These are phyloP conservation scores for Cynaeus angustus DNA, from an alignment of 2,888 invertebrate species.

Conservation along the genomic window DNA sequence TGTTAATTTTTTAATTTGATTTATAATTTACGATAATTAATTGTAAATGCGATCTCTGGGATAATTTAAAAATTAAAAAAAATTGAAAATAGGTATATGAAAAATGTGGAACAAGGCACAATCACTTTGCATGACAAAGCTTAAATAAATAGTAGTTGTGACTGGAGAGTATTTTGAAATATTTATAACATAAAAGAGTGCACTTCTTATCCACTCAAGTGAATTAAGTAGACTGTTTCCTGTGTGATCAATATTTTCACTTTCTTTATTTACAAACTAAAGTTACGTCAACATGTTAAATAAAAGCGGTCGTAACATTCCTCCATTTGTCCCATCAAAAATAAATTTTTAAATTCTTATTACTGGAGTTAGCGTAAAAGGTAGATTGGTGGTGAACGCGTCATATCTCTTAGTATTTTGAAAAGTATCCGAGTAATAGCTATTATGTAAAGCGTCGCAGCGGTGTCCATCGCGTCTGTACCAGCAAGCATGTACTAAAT, in stretches of 20 bases:
- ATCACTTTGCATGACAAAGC: too few species aligned
- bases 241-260: conserved; percentile 7
- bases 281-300: too few species aligned
- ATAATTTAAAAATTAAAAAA: conserved; percentile 20
- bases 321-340: neutral
- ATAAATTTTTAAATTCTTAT: conserved; percentile 48
- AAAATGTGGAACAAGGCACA: too few species aligned
- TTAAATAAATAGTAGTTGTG: too few species aligned
- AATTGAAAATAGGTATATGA: too few species aligned
- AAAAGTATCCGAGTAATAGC: conserved; percentile 48
- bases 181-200: conserved; percentile 6
- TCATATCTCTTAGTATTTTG: conserved; percentile 49
- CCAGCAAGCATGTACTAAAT: conserved; percentile 58
- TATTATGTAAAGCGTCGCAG: conserved; percentile 50
- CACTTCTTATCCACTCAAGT: conserved; percentile 1
- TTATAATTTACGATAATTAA: conserved; percentile 9
- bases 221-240: conserved; percentile 9
- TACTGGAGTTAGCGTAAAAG: conserved; percentile 28
- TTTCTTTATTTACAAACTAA: conserved; percentile 5
- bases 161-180: neutral
- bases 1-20: neutral
- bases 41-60: conserved; percentile 17
- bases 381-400: conserved; percentile 24
- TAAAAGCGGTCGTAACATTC: neutral
- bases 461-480: conserved; percentile 47